Conservation (phyloP, 2,113 vertebrate species). For the Varanus salvator region DNA sequence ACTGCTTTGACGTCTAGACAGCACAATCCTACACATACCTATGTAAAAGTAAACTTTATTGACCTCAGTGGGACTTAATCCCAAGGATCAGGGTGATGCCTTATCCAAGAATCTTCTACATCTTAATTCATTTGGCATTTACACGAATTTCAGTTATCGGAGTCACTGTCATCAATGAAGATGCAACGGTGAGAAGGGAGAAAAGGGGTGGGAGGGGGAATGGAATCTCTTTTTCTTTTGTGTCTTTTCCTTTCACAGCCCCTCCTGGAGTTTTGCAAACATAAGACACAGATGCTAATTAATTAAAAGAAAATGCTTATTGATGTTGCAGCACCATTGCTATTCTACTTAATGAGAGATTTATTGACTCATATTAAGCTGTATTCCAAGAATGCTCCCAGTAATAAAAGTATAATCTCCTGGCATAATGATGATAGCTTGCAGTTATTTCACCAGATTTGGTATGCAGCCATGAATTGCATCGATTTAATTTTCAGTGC, state of each 20-base stretch:
- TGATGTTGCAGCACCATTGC: neutral
- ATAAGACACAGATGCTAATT: conserved; percentile 32
- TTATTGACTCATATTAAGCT: conserved; percentile 27
- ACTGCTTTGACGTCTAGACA: neutral
- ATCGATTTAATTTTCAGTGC: conserved; percentile 34
- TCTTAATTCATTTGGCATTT: neutral
- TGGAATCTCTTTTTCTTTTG: neutral
- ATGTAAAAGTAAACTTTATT: neutral
- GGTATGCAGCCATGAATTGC: conserved; percentile 33
- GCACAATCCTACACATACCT: neutral
- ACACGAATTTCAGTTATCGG: neutral
- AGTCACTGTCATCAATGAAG: neutral
- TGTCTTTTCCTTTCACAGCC: neutral
- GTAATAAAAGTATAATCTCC: conserved; percentile 51
- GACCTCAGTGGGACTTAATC: neutral
- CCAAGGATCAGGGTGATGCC: neutral
- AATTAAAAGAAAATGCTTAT: conserved; percentile 49
- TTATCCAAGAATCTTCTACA: neutral
- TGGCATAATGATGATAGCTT: conserved; percentile 21
- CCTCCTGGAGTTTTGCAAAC: neutral
- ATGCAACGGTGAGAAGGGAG: neutral
- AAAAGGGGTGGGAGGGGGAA: neutral
- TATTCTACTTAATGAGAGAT: conserved; percentile 43
- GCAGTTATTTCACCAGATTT: conserved; percentile 43
- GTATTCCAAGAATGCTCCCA: conserved; percentile 28